Evolutionary conservation across 1,140 invertebrate species (phyloP).

Genomic region (Cyrtorhinus lividipennis): DNA sequence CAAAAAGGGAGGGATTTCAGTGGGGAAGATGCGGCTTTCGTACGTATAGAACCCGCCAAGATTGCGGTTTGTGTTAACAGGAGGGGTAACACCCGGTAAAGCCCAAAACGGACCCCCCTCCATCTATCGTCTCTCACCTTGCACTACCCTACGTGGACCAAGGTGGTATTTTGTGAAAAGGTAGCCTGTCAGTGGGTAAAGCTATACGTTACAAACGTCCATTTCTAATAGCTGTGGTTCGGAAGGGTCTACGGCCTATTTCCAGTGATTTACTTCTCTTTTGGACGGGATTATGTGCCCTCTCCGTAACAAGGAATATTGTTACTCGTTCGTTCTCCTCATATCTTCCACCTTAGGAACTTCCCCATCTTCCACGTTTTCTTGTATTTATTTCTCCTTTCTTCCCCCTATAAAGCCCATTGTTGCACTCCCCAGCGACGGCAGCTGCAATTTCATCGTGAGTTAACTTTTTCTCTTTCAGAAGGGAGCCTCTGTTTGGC

Average conservation of each 20-base stretch:
- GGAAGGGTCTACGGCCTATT: not conserved
- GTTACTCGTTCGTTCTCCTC: not conserved
- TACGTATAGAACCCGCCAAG: not conserved
- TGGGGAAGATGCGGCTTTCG: not conserved
- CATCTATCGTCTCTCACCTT: too few species aligned
- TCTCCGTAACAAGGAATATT: not conserved
- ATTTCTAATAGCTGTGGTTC: not conserved
- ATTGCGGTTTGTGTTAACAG: not conserved
- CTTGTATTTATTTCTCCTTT: too few species aligned
- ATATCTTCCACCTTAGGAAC: not conserved
- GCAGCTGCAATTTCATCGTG: too few species aligned
- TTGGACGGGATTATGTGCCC: not conserved
- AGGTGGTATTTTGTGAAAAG: not conserved
- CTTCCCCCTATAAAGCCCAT: too few species aligned
- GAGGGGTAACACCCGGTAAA: not conserved
- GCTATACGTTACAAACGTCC: not conserved
- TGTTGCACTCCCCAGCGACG: too few species aligned
- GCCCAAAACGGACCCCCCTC: not conserved
- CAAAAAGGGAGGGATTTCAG: not conserved
- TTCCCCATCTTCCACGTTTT: too few species aligned
- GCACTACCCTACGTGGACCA: too few species aligned
- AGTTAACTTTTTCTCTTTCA: too few species aligned
- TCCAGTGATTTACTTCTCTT: not conserved
- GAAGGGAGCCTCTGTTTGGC: too few species aligned
- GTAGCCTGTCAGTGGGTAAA: not conserved